Evolutionary conservation across 2,113 vertebrate species (phyloP).

Genomic region (Anoura caudifer): DNA sequence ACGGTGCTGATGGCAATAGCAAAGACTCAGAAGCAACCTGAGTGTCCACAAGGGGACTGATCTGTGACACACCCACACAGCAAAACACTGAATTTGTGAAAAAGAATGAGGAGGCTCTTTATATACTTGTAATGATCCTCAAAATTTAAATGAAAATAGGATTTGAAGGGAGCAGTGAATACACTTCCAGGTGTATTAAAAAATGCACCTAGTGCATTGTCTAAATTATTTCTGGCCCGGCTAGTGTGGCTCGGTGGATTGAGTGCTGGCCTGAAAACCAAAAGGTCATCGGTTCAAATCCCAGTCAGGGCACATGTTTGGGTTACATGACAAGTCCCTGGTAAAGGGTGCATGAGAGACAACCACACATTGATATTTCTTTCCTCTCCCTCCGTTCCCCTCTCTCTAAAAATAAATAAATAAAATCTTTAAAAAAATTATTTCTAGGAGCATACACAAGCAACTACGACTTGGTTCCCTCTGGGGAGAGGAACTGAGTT

Average conservation of each 20-base stretch:
- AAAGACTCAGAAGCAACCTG: not conserved
- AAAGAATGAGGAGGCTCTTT: not conserved
- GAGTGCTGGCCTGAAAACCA: too few species aligned
- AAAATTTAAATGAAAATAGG: not conserved
- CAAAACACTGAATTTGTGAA: not conserved
- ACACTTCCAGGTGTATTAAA: not conserved
- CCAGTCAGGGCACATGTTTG: too few species aligned
- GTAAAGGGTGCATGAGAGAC: too few species aligned
- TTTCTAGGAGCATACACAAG: not conserved
- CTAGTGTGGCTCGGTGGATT: too few species aligned
- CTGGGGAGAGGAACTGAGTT: not conserved
- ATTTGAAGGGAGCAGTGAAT: not conserved
- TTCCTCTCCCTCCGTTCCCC: too few species aligned
- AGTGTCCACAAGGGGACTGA: not conserved
- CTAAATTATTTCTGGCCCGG: not conserved
- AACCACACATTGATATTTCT: too few species aligned
- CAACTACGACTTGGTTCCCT: not conserved
- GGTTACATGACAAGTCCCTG: too few species aligned
- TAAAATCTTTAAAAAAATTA: too few species aligned
- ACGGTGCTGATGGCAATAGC: fast-evolving
- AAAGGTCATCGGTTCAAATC: too few species aligned
- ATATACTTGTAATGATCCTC: not conserved
- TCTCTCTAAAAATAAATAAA: too few species aligned
- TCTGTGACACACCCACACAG: fast-evolving
- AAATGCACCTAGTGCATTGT: fast-evolving